Percentiles rank a stretch among this genome's conserved stretches.
Evolutionary conservation across 2,888 invertebrate genomes (phyloP).

Genomic region (Andrena camellia): DNA sequence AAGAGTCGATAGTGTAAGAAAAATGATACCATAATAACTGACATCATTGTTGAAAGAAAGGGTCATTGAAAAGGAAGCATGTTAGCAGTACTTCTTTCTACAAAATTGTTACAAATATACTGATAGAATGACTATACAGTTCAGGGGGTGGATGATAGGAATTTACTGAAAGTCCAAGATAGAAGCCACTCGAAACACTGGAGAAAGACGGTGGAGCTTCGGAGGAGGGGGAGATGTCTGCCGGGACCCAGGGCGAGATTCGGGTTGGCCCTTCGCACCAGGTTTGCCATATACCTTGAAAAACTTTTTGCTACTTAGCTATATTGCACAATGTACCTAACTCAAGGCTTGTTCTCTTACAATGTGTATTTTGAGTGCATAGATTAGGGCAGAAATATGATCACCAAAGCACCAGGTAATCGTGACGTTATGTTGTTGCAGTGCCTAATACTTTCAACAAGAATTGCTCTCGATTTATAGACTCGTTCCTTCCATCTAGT

Average conservation of each 20-base stretch:
- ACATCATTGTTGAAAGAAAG: constrained; percentile 52
- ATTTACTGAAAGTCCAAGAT: constrained; percentile 83
- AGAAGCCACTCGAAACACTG: constrained; percentile 83
- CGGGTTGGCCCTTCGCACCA: constrained; percentile 92
- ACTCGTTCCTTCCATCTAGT: constrained; percentile 2
- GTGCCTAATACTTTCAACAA: constrained; percentile 39
- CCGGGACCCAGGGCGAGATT: constrained; percentile 92
- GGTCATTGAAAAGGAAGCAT: constrained; percentile 64
- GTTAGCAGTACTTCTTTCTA: constrained; percentile 65
- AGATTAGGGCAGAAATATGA: constrained; percentile 35
- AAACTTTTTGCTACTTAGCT: constrained; percentile 81
- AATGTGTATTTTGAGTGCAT: constrained; percentile 50
- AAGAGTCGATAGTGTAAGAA: not conserved
- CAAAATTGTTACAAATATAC: constrained; percentile 65
- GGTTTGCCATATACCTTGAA: constrained; percentile 86
- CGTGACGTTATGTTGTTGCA: constrained; percentile 29
- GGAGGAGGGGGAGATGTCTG: constrained; percentile 86
- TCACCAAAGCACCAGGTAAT: constrained; percentile 43
- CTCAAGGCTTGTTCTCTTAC: constrained; percentile 78
- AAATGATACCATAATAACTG: constrained; percentile 52
- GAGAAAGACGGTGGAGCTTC: constrained; percentile 85
- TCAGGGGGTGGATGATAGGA: constrained; percentile 84
- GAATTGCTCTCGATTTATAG: constrained; percentile 30
- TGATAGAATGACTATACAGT: constrained; percentile 79
- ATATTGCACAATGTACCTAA: constrained; percentile 81